Base-by-base conservation (phyloP, 2,888 invertebrate genomes). In the Teleiodes luculella region DNA sequence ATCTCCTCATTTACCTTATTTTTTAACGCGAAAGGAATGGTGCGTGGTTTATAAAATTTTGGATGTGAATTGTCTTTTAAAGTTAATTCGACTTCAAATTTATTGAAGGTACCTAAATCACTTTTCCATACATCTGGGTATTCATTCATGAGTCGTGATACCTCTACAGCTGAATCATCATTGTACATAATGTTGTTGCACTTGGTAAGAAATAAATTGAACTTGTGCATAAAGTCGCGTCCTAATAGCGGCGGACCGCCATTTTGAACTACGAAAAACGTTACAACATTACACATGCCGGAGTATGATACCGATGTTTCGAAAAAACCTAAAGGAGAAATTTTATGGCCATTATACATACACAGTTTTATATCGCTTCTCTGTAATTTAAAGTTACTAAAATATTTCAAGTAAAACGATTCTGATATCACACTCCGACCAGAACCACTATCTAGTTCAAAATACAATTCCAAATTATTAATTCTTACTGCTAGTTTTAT, bases 1-100 rank as follows among this genome's bases (percentile, higher is more conserved):
- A 62, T 18, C 52, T 64, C 68, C 53, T 53, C 59, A 39, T 67
- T 65, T 13, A 71, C 65, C 49, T 60, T 64, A 10, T 57, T 53
- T 53, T 57, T 61, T 16, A 66, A 54, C 11, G 68, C 67, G 36
- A 68, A 70, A 8, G 68, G 67, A 24, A 68, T 57, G 10, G 63
- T 52, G 11, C 69, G 59, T 11, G 63, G 59, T 58, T 66, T 67
- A 47, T 60, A 64, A 61, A 63, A 35, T 14, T 33, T 35, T 18
- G 47, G 47, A 8, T 8, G 5, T 6, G 33, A 10, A 7, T 18
- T 14, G 1, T 48, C 35, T 48, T 48, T 48, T 11, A 48, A 8
- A 7, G 33, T 8, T 16, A 48, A n/a, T 33, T 48, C 24, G n/a
- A 48, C 47, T 33, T 35, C n/a, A 35, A 47, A 47, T 31, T 47